Conservation (phyloP, 2,113 vertebrate genomes). For the Capreolus pygargus region DNA sequence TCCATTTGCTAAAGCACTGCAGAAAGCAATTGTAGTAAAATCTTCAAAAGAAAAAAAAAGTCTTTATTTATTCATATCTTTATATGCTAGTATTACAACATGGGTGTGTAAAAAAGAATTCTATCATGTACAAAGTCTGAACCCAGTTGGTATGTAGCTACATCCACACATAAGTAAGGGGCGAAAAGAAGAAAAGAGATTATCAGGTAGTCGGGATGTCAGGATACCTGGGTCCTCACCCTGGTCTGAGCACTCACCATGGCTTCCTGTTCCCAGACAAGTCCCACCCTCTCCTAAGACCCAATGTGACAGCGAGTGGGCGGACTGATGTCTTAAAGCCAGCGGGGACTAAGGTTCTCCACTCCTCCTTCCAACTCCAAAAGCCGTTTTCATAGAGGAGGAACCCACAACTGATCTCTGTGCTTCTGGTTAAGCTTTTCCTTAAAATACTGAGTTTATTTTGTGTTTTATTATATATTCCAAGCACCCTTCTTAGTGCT, state of each 20-base stretch:
- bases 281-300: background rate
- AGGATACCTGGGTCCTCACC: too few relatives aligned
- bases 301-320: background rate
- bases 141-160: background rate
- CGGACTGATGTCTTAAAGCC: background rate
- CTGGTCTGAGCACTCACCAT: accelerated
- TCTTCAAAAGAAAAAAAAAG: background rate
- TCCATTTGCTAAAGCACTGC: background rate
- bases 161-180: background rate
- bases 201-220: accelerated
- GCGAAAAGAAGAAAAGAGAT: background rate
- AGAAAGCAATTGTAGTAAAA: background rate
- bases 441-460: background rate
- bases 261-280: background rate
- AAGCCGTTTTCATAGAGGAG: background rate
- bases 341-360: background rate
- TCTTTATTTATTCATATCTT: background rate
- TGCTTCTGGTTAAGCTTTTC: background rate
- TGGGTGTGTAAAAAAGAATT: background rate
- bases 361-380: background rate
- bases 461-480: background rate
- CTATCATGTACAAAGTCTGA: background rate
- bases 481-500: background rate
- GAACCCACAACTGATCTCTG: background rate
- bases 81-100: background rate